A percentile compares a stretch with the other conserved stretches of the same genome.
Evolutionary conservation across 2,888 invertebrate species (phyloP).

Genomic region (Fragum fragum): DNA sequence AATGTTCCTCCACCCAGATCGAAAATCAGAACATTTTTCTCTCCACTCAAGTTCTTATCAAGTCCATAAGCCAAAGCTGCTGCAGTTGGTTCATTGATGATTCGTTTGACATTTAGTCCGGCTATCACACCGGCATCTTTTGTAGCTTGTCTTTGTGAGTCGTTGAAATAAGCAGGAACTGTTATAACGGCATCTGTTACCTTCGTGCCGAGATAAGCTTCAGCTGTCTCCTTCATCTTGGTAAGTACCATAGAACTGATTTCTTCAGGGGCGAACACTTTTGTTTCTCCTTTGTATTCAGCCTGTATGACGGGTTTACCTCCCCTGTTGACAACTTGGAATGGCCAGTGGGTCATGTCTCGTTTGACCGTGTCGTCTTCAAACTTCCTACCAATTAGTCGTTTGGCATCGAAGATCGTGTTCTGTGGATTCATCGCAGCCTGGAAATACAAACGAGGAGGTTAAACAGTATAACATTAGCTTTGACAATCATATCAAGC

Average conservation of each 20-base stretch:
- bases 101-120: constrained; percentile 87
- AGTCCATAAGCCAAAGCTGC: constrained; percentile 89
- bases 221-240: constrained; percentile 92
- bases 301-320: constrained; percentile 82
- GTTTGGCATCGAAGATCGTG: constrained; percentile 89
- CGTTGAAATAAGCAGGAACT: constrained; percentile 86
- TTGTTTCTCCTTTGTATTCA: constrained; percentile 92
- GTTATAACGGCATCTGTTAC: constrained; percentile 84
- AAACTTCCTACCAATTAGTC: constrained; percentile 81
- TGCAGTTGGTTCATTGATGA: constrained; percentile 89
- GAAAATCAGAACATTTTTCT: constrained; percentile 89
- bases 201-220: constrained; percentile 89
- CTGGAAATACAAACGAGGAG: constrained; percentile 80
- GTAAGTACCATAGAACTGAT: constrained; percentile 96
- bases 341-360: constrained; percentile 84
- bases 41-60: constrained; percentile 87
- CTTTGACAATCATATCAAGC: no score
- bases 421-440: constrained; percentile 91
- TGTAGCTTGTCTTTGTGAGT: constrained; percentile 89
- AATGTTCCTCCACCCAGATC: constrained; percentile 88
- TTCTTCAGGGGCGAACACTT: constrained; percentile 95
- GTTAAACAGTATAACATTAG: no score
- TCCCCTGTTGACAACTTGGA: constrained; percentile 72
- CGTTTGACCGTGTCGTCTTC: constrained; percentile 76
- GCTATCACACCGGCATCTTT: constrained; percentile 87